Base-by-base conservation (phyloP, 1,140 invertebrate species). In the Telenomus remus region DNA sequence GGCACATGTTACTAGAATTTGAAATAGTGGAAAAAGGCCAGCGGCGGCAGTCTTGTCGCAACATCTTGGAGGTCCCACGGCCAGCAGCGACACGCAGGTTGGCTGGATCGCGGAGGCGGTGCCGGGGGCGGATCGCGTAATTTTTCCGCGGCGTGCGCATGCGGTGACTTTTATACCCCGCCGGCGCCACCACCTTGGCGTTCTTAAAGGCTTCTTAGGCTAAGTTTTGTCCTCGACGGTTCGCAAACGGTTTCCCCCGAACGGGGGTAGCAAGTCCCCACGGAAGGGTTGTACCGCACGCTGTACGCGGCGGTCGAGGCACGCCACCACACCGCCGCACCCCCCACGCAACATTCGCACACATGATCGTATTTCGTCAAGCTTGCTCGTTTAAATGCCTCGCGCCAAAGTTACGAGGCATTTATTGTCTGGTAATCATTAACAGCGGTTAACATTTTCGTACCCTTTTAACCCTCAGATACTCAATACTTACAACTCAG, bases 161-260 rank as follows among this genome's bases (percentile, higher is more conserved):
- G 87, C 86, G 86, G 77, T 74, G 54, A 85, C 83, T 85, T 87
- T 87, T 86, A 84, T 84, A 81, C 82, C 80, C 81, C 82, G 79
- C 84, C 83, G 81, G 37, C 66, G 68, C 79, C 76, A 50, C 73
- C 79, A 74, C 81, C 79, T 81, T 80, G 69, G 49, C 76, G 80
- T 88, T 87, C 85, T 88, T 88, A 87, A 86, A 87, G 82, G 84
- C 83, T 87, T 88, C 86, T 88, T 88, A 87, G 82, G 81, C 78
- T 78, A 81, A 87, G 81, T 87, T 87, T 86, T 88, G 85, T 87
- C 83, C 82, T 76, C 81, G 78, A 74, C 55, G 75, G 71, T 78
- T 60, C 71, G 66, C 51, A 65, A 72, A 68, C 53, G 51, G 59
- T 56, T 63, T 46, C 16, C 0, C n/a, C 37, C 60, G 54, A 11